Evolutionary conservation across 1,140 invertebrate genomes (phyloP).

Genomic region (Aphelenchoides besseyi): DNA sequence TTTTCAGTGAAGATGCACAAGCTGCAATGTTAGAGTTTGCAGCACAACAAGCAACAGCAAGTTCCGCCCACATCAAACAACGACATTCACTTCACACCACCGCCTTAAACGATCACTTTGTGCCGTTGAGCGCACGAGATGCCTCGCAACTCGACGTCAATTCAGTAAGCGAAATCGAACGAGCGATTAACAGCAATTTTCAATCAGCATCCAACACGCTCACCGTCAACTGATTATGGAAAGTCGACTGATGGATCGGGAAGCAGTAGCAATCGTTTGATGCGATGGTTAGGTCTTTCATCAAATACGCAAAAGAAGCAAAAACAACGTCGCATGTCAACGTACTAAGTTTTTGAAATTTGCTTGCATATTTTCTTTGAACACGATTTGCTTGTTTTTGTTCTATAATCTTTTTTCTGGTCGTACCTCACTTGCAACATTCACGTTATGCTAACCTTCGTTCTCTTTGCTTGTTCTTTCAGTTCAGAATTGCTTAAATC

Average conservation of each 20-base stretch:
- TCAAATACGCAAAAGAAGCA: constrained; percentile 11
- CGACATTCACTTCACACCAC: constrained; percentile 11
- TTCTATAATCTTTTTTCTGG: too few species aligned
- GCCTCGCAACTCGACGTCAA: background rate
- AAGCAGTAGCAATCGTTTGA: background rate
- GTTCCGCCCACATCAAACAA: constrained; percentile 3
- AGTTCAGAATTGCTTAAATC: too few species aligned
- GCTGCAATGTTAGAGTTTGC: constrained; percentile 6
- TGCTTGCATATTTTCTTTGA: background rate
- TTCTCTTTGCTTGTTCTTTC: too few species aligned
- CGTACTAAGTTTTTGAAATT: background rate
- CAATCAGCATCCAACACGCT: background rate
- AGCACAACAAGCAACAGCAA: constrained; percentile 7
- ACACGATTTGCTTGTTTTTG: too few species aligned
- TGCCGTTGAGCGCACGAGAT: constrained; percentile 8
- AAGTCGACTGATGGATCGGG: background rate
- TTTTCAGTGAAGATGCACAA: constrained; percentile 22
- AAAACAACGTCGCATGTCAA: background rate
- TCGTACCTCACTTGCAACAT: too few species aligned
- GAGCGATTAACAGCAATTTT: background rate
- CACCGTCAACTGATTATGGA: constrained; percentile 1
- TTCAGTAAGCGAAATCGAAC: background rate
- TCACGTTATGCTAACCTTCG: too few species aligned
- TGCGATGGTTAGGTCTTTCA: constrained; percentile 3
- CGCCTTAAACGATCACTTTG: constrained; percentile 7